Evolutionary conservation across 1,140 invertebrate species (phyloP).

Genomic region (Calliphora vicina): DNA sequence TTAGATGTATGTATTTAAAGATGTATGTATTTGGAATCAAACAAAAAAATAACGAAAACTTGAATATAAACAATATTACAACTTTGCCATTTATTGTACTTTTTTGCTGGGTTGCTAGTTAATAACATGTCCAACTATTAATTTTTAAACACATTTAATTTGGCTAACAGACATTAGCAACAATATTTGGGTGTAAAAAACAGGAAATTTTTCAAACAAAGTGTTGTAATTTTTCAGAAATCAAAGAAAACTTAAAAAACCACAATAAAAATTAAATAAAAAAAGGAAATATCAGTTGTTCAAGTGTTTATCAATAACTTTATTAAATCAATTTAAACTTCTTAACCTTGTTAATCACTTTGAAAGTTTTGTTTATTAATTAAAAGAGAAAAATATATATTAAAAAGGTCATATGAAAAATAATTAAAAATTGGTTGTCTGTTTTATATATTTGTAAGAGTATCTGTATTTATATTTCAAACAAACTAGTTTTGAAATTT

Average conservation of each 20-base stretch:
- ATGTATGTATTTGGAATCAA: too few species aligned
- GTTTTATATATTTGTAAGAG: neutral
- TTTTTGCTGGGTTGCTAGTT: neutral
- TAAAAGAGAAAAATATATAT: neutral
- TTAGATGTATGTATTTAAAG: too few species aligned
- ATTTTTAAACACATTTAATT: neutral
- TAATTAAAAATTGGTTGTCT: neutral
- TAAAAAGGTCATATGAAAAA: neutral
- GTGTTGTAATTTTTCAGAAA: neutral
- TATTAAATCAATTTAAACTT: neutral
- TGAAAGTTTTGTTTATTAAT: constrained; percentile 15
- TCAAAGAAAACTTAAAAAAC: neutral
- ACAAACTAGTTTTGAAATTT: neutral
- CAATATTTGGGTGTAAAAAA: neutral
- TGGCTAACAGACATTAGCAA: neutral
- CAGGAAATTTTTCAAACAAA: neutral
- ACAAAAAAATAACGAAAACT: neutral
- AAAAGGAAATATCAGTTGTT: neutral
- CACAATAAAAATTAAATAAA: neutral
- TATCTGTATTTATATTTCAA: neutral
- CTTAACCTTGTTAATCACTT: constrained; percentile 20
- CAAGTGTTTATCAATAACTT: neutral
- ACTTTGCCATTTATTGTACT: neutral
- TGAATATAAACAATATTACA: neutral
- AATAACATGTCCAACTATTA: neutral